phyloP scores from a whole-genome alignment of 2,888 invertebrate genomes.

The Dicranocentrus wangi region DNA sequence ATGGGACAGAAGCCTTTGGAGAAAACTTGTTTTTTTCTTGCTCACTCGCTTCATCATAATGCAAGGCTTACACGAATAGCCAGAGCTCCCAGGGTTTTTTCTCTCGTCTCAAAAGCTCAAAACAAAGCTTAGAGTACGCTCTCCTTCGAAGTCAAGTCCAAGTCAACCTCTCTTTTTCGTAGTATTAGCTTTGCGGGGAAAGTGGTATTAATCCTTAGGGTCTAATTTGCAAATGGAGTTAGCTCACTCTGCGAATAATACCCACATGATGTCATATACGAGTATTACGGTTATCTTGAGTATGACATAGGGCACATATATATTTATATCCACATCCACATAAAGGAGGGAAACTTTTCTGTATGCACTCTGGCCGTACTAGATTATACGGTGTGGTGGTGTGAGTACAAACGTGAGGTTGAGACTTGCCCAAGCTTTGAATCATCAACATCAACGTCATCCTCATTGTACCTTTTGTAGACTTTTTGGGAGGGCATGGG shows the following conservation, averaged over 20 bases:
- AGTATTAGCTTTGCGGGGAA: constrained; percentile 57
- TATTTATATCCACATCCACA: no score
- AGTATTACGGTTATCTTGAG: no score
- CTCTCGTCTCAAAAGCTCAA: not conserved
- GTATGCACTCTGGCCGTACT: not conserved
- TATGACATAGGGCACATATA: no score
- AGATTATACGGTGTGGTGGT: constrained; percentile 4
- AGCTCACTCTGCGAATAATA: constrained; percentile 32
- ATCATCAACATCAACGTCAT: constrained; percentile 17
- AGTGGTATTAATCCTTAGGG: constrained; percentile 63
- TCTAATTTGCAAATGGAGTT: constrained; percentile 64
- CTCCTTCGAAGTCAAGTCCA: constrained; percentile 10
- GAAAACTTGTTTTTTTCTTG: constrained; percentile 12
- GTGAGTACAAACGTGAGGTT: not conserved
- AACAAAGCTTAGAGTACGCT: constrained; percentile 8
- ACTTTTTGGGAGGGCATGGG: no score
- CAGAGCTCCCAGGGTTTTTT: not conserved
- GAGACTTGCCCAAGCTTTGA: constrained; percentile 12
- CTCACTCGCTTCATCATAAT: constrained; percentile 37
- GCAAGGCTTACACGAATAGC: not conserved
- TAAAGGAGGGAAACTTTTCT: not conserved
- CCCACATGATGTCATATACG: constrained; percentile 8
- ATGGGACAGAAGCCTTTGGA: constrained; percentile 20
- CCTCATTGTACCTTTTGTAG: not conserved
- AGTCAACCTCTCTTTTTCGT: constrained; percentile 15